These are phyloP conservation scores for Melanocharis versteri DNA, from an alignment of 2,113 vertebrate species.

Conservation along the genomic window DNA sequence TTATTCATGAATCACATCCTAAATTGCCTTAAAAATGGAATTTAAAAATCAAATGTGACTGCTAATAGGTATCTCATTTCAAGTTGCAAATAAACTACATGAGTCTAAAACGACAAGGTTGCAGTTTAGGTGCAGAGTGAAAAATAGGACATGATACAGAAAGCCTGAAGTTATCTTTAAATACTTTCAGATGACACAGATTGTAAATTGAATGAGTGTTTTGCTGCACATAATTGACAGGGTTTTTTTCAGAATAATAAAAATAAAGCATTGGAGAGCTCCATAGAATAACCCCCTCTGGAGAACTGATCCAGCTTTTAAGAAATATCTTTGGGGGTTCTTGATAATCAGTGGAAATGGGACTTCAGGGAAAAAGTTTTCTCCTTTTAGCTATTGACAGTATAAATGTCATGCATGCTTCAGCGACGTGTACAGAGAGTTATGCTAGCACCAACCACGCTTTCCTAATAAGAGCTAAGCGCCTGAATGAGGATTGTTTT, in stretches of 20 bases:
- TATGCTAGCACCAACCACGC: neutral
- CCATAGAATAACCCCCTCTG: neutral
- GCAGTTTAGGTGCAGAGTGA: neutral
- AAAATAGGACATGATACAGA: neutral
- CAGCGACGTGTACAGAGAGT: neutral
- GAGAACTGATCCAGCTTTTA: constrained; percentile 20
- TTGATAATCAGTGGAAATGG: neutral
- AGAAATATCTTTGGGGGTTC: neutral
- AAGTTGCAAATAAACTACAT: neutral
- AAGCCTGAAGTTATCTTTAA: constrained; percentile 12
- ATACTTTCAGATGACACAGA: neutral
- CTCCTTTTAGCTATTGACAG: constrained; percentile 9
- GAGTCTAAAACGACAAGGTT: neutral
- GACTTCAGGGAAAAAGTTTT: constrained; percentile 29
- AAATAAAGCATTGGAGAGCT: neutral
- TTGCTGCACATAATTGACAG: neutral
- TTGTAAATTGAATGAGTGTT: neutral
- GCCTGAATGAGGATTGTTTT: neutral
- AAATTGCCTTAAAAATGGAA: neutral
- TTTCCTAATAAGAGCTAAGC: neutral
- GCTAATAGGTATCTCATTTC: neutral
- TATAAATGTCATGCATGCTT: constrained; percentile 22
- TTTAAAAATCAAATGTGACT: neutral
- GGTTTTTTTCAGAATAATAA: neutral
- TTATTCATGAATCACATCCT: neutral